A percentile compares a stretch with the other conserved stretches of the same genome.
Evolutionary conservation across 1,140 invertebrate genomes (phyloP).

Genomic region (Cydia strobilella): DNA sequence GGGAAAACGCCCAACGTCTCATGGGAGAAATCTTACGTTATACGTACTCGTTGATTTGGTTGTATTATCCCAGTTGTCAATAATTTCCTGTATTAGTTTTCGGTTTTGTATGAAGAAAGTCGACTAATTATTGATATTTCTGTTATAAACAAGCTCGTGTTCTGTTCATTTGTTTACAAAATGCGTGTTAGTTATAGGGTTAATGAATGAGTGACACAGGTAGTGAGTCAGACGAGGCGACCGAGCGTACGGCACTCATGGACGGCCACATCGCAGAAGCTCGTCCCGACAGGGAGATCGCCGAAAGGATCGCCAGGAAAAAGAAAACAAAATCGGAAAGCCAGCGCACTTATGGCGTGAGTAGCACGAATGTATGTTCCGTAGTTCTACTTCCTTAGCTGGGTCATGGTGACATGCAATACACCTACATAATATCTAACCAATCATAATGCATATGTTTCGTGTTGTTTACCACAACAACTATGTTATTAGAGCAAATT

Average conservation of each 20-base stretch:
- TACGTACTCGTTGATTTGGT: not conserved
- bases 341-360: constrained; percentile 72
- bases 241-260: constrained; percentile 89
- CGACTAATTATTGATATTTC: not conserved
- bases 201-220: constrained; percentile 73
- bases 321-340: constrained; percentile 66
- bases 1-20: constrained; percentile 1
- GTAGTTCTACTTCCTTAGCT: constrained; percentile 27
- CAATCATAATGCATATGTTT: constrained; percentile 23
- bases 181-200: constrained; percentile 49
- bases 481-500: constrained; percentile 16
- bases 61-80: constrained; percentile 25
- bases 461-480: constrained; percentile 8
- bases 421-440: constrained; percentile 17
- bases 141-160: constrained; percentile 16
- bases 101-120: constrained; percentile 22
- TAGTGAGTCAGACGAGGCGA: constrained; percentile 74
- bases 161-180: constrained; percentile 39
- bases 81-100: constrained; percentile 16
- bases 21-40: not conserved
- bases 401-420: constrained; percentile 34
- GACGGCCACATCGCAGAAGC: constrained; percentile 86
- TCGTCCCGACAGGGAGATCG: constrained; percentile 72
- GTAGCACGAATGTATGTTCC: constrained; percentile 39
- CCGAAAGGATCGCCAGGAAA: constrained; percentile 71